Percentiles rank a stretch among this genome's conserved stretches.
Conservation (phyloP, 2,888 invertebrate genomes). For the Pseudanteris insignis region DNA sequence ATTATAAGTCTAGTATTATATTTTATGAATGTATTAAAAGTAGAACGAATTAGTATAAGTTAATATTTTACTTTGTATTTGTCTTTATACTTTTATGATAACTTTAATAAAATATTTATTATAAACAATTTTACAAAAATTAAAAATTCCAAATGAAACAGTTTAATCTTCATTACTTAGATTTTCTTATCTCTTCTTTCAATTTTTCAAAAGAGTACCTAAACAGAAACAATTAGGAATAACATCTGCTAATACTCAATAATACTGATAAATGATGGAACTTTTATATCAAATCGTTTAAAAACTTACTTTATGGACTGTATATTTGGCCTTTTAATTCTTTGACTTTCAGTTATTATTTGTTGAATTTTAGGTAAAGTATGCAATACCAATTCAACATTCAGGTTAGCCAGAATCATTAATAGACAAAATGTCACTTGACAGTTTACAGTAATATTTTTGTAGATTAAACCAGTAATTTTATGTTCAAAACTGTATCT, state of each 20-base stretch:
- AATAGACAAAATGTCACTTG: conserved; percentile 55
- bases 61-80: no score
- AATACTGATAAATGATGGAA: background rate
- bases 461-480: conserved; percentile 42
- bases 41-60: no score
- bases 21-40: no score
- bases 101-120: no score
- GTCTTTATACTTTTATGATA: no score
- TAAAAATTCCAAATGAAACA: no score
- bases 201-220: conserved; percentile 15
- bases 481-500: conserved; percentile 39
- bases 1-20: no score
- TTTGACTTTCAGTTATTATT: conserved; percentile 53
- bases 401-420: conserved; percentile 46
- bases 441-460: conserved; percentile 49
- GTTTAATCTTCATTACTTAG: background rate
- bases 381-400: conserved; percentile 47
- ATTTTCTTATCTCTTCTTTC: conserved; percentile 5
- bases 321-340: conserved; percentile 50
- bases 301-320: conserved; percentile 56
- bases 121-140: no score
- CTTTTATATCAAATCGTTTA: no score
- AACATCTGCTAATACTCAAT: no score
- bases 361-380: conserved; percentile 51
- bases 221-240: no score